Evolutionary conservation across 2,888 invertebrate species (phyloP), one percentile per base, ranked within the genome.

Genomic region (Leuctra nigra): DNA sequence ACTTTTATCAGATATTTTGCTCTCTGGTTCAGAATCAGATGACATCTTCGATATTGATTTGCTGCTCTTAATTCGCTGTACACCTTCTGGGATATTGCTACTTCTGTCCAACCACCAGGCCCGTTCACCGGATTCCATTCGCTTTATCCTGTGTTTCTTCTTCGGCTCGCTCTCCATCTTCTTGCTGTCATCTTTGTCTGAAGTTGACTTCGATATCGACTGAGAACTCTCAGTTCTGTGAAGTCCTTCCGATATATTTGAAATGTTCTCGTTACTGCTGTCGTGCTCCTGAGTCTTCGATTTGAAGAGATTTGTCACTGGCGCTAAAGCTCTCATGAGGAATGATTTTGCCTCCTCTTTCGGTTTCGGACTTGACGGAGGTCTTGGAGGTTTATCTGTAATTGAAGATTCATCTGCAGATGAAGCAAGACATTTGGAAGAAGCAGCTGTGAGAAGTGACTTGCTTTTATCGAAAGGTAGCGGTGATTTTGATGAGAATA

Each of bases 301-400:
- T 70, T 82, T 85, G 66, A 87, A 87, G 61, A 87, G 76, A 72
- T 82, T 86, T 18, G 87, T 85, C 4, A 87, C 86, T 1, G 86
- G 86, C 48, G 85, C 86, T 64, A 89, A 70, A 44, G 86, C 85
- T 66, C 86, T 73, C 72, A 86, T 82, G 53, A 87, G 73, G 68
- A 86, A 84, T 23, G 84, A 83, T 69, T 86, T 86, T 0, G 84
- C 83, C 64, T 84, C 83, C 67, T 83, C 83, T 1, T 71, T 70
- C 61, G 72, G 73, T 61, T 73, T 74, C 13, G 76, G 72, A 63
- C 70, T 72, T 3, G 74, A 70, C 1, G 80, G 78, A 18, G 81
- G 78, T 64, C 77, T 75, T 2, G 76, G 70, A 29, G 79, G 75
- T 64, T 72, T 72, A 61, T 70, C 73, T 58, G 63, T 57, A 59